A percentile compares a stretch with the other conserved stretches of the same genome.
These are phyloP conservation scores for Alloplasta piceator DNA, from an alignment of 2,888 invertebrate species.

Conservation along the genomic window DNA sequence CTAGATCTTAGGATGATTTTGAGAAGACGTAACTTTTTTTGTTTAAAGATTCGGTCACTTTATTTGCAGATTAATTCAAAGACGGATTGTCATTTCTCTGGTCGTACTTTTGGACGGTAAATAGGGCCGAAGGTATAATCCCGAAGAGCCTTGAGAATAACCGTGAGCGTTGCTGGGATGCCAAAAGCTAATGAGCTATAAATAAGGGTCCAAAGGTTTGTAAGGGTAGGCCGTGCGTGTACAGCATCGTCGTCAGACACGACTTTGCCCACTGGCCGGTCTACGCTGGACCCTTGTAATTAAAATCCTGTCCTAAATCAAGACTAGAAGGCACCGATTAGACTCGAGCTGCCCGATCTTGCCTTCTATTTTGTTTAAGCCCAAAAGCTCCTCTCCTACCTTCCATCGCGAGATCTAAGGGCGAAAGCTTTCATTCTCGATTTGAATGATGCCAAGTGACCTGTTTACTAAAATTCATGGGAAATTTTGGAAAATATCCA, in stretches of 20 bases:
- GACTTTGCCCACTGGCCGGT: slow-evolving; percentile 59
- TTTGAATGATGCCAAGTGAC: background rate
- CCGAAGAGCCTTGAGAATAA: slow-evolving; percentile 11
- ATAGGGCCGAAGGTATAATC: slow-evolving; percentile 20
- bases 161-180: background rate
- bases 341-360: slow-evolving; percentile 51
- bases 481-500: no score
- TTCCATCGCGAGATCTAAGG: slow-evolving; percentile 2
- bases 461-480: no score
- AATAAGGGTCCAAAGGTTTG: slow-evolving; percentile 72
- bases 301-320: slow-evolving; percentile 81
- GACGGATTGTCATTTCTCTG: background rate
- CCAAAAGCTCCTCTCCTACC: slow-evolving; percentile 25
- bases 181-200: slow-evolving; percentile 77
- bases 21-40: no score
- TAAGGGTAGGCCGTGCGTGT: slow-evolving; percentile 19
- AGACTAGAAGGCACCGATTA: slow-evolving; percentile 75
- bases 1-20: no score
- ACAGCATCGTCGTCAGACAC: slow-evolving; percentile 47
- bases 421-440: background rate
- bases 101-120: slow-evolving; percentile 4
- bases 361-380: slow-evolving; percentile 58
- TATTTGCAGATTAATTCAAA: background rate
- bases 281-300: slow-evolving; percentile 79
- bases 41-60: no score